Conservation (phyloP, 2,113 vertebrate genomes). For the Limanda limanda region DNA sequence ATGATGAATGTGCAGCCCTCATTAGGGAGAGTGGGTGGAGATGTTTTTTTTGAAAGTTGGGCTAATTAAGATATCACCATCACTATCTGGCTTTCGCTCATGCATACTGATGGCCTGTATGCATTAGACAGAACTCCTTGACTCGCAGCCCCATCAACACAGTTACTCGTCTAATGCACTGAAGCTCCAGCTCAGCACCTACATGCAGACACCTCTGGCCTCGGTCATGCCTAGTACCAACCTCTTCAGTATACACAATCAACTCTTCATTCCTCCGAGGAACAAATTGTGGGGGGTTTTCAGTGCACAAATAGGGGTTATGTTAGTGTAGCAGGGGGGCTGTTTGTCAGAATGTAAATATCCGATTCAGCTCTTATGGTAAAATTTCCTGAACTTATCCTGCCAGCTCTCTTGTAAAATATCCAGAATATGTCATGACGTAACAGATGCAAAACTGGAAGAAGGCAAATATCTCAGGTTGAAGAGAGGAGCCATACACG, state of each 20-base stretch:
- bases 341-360: too few relatives aligned
- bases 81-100: conserved; percentile 10
- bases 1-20: conserved; percentile 49
- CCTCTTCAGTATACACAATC: not conserved
- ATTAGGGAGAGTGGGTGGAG: conserved; percentile 17
- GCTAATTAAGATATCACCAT: conserved; percentile 50
- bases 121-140: conserved; percentile 20
- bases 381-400: too few relatives aligned
- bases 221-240: not conserved
- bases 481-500: too few relatives aligned
- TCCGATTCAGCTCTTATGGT: too few relatives aligned
- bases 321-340: too few relatives aligned
- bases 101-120: conserved; percentile 13
- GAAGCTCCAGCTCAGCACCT: not conserved
- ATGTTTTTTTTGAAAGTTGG: conserved; percentile 19
- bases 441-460: too few relatives aligned
- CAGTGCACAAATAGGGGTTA: too few relatives aligned
- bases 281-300: too few relatives aligned
- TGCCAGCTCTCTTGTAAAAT: too few relatives aligned
- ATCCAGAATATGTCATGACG: too few relatives aligned
- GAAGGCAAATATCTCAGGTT: too few relatives aligned
- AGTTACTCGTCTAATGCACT: conserved; percentile 12
- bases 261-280: too few relatives aligned
- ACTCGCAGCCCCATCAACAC: conserved; percentile 12
- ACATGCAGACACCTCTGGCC: not conserved